These are phyloP conservation scores for Mesocentrotus franciscanus DNA, from an alignment of 53 echinoderm and acorn worm species.

Conservation along the genomic window DNA sequence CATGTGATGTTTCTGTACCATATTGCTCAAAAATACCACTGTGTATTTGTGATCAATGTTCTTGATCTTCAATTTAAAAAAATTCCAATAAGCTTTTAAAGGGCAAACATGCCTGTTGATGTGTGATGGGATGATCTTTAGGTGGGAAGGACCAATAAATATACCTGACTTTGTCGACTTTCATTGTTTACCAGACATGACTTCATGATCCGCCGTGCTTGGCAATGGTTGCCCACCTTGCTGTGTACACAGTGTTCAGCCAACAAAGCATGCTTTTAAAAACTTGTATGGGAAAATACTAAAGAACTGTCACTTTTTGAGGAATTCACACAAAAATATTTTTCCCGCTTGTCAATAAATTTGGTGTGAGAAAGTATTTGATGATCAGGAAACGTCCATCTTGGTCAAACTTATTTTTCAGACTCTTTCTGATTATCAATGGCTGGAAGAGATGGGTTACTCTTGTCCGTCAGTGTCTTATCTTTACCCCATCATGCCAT, in stretches of 20 bases:
- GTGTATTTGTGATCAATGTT: too few species aligned
- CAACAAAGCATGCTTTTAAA: not conserved
- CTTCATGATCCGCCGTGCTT: not conserved
- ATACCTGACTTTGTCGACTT: conserved; percentile 1
- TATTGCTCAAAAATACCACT: too few species aligned
- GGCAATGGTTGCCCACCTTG: conserved; percentile 2
- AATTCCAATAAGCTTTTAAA: too few species aligned
- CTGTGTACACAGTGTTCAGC: not conserved
- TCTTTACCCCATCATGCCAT: not conserved
- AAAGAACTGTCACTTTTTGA: conserved; percentile 8
- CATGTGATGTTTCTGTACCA: too few species aligned
- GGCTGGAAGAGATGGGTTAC: not conserved
- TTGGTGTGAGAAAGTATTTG: not conserved
- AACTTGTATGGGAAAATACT: not conserved
- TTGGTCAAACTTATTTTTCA: not conserved
- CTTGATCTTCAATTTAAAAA: too few species aligned
- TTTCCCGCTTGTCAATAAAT: not conserved
- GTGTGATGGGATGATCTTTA: not conserved
- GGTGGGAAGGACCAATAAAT: not conserved
- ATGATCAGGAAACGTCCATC: not conserved
- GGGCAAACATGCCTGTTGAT: not conserved
- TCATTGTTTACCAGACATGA: not conserved
- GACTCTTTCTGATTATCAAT: not conserved
- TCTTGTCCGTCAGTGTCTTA: not conserved
- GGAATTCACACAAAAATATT: not conserved